Conservation (phyloP, 2,888 invertebrate genomes). For the Alloscopus bannaensis region DNA sequence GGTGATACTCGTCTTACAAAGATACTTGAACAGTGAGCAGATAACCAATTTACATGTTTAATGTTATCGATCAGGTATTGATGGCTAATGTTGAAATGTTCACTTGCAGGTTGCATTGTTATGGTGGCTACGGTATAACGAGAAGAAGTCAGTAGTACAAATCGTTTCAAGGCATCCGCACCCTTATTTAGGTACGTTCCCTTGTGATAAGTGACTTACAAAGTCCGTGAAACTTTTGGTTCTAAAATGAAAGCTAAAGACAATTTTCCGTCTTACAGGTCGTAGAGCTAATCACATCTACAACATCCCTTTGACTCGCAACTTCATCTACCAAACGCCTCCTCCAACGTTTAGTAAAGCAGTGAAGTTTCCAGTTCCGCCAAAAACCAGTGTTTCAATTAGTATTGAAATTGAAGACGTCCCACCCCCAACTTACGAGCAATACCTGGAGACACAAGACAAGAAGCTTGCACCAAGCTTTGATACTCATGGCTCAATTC, state of each 20-base stretch:
- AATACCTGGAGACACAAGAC: slow-evolving; percentile 59
- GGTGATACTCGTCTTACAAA: too few relatives aligned
- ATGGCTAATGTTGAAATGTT: slow-evolving; percentile 18
- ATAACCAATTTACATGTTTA: too few relatives aligned
- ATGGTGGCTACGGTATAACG: slow-evolving; percentile 62
- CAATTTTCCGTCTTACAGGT: slow-evolving; percentile 28
- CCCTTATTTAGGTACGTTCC: slow-evolving; percentile 54
- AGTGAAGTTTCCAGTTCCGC: slow-evolving; percentile 46
- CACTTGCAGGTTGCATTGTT: slow-evolving; percentile 41
- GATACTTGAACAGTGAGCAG: too few relatives aligned
- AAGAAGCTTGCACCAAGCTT: neutral
- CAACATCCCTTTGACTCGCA: slow-evolving; percentile 41
- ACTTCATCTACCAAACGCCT: slow-evolving; percentile 54
- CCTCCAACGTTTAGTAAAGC: slow-evolving; percentile 68
- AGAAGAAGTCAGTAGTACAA: slow-evolving; percentile 50
- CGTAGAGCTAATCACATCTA: slow-evolving; percentile 45
- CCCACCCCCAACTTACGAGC: slow-evolving; percentile 68
- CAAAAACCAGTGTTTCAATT: slow-evolving; percentile 1
- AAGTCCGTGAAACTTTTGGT: too few relatives aligned
- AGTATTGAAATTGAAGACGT: slow-evolving; percentile 47
- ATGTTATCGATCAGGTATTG: neutral
- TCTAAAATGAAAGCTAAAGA: too few relatives aligned
- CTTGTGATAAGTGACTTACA: too few relatives aligned
- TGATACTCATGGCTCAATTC: slow-evolving; percentile 13
- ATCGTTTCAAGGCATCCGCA: slow-evolving; percentile 45